Base-by-base conservation (phyloP, 2,797 vertebrate genomes). In the Ceryle rudis region DNA sequence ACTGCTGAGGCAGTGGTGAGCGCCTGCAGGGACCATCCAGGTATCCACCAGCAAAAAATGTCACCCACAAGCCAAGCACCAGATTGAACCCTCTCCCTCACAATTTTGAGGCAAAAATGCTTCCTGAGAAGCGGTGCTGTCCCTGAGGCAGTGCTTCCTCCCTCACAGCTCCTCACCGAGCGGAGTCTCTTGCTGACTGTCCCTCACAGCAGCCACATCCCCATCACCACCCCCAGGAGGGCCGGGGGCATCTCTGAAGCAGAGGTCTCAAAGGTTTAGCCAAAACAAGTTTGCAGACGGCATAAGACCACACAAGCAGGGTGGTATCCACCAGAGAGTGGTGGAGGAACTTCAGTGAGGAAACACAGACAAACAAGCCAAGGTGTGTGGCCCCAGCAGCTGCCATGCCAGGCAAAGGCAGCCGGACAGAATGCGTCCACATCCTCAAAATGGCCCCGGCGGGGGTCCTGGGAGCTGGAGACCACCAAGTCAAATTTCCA, bases 151-250 rank as follows among this genome's bases (percentile, higher is more conserved):
- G 5, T 5, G 26, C 28, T 26, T 52, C 47, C 41, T 35, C 15
- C 5, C 58, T 22, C 4, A 1, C 41, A 55, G 31, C 35, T 26
- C n/a, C 41, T 35, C 2, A 0, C 18, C 2, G 5, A 65, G 3
- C 8, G 19, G 22, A 62, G 11, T 8, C 1, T 20, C 18, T 35
- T 1, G 0, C 15, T 11, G 16, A 3, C 22, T 1, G 1, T 5
- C 14, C 71, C 54, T 62, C 71, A 39, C 6, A 6, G 47, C 29
- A 12, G 47, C 21, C 3, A 0, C 5, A 41, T 37, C 14, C 17
- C 16, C 3, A 3, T 21, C 14, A 51, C n/a, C 18, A 10, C 7
- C 8, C 16, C 16, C 16, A 8, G 16, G 47, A 74, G 14, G 6
- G 13, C 44, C 33, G 54, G 16, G 8, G 18, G n/a, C 44, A 8